These are phyloP conservation scores for Melanostigma gelatinosum DNA, from an alignment of 2,113 vertebrate genomes.

Conservation along the genomic window DNA sequence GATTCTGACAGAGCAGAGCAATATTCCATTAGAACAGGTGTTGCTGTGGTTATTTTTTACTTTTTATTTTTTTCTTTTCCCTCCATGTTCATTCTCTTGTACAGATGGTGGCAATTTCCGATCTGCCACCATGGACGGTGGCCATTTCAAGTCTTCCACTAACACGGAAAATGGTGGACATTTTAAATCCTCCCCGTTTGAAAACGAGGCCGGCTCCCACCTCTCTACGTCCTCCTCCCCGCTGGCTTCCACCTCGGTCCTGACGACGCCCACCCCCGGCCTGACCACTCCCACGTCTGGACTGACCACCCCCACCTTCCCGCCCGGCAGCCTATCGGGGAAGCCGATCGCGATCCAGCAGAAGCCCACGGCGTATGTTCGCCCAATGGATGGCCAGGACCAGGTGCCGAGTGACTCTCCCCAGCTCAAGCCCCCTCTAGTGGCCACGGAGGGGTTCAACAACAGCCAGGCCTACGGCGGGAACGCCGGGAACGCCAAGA, in stretches of 20 bases:
- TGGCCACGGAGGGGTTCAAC: constrained; percentile 88
- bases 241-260: constrained; percentile 90
- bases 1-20: constrained; percentile 23
- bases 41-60: constrained; percentile 14
- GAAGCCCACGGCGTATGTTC: constrained; percentile 93
- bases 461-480: constrained; percentile 85
- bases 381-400: constrained; percentile 96
- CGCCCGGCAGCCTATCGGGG: constrained; percentile 86
- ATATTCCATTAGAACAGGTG: constrained; percentile 27
- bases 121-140: constrained; percentile 73
- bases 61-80: constrained; percentile 1
- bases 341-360: constrained; percentile 90
- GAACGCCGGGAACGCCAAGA: constrained; percentile 86
- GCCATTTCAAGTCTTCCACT: constrained; percentile 77
- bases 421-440: constrained; percentile 89
- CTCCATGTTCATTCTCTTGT: background rate
- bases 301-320: constrained; percentile 89
- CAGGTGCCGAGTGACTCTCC: constrained; percentile 91
- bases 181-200: constrained; percentile 84
- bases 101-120: constrained; percentile 69
- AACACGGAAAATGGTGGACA: constrained; percentile 85
- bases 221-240: constrained; percentile 82
- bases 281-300: constrained; percentile 79
- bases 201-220: constrained; percentile 85
- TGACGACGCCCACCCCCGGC: constrained; percentile 80